Percentiles rank a stretch among this genome's conserved stretches.
phyloP scores from a whole-genome alignment of 2,797 vertebrate genomes.

The Pangasius djambal region DNA sequence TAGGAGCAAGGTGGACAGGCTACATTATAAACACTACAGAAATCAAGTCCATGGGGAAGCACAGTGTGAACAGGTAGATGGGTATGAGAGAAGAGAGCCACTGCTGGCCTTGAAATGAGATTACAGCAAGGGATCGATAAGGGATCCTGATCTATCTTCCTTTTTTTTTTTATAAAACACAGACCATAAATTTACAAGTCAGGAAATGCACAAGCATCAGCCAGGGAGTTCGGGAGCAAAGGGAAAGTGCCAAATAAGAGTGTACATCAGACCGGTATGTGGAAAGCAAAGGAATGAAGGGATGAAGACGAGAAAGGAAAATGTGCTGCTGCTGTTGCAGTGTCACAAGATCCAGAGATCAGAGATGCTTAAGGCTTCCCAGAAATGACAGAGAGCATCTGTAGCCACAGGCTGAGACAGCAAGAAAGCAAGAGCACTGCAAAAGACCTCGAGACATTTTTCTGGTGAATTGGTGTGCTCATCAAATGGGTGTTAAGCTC shows the following conservation, averaged over 20 bases:
- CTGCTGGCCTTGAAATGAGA: slow-evolving; percentile 51
- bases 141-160: slow-evolving; percentile 51
- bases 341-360: slow-evolving; percentile 1
- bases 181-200: slow-evolving; percentile 26
- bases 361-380: slow-evolving; percentile 7
- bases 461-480: slow-evolving; percentile 4
- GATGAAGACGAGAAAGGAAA: slow-evolving; percentile 6
- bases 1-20: not conserved
- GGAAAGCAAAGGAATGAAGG: not conserved
- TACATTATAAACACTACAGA: not conserved
- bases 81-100: slow-evolving; percentile 14
- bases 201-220: slow-evolving; percentile 35
- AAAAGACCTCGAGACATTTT: not conserved
- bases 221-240: slow-evolving; percentile 10
- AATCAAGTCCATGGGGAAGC: not conserved
- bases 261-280: no score
- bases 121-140: slow-evolving; percentile 57
- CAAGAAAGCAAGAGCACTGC: slow-evolving; percentile 8
- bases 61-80: not conserved
- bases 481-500: slow-evolving; percentile 12
- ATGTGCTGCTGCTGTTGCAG: slow-evolving; percentile 23
- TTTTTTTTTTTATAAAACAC: slow-evolving; percentile 44
- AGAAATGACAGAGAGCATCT: slow-evolving; percentile 24
- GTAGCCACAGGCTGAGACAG: slow-evolving; percentile 18
- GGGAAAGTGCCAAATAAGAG: not conserved